phyloP scores from a whole-genome alignment of 2,797 vertebrate species.

The Acropternis orthonyx region DNA sequence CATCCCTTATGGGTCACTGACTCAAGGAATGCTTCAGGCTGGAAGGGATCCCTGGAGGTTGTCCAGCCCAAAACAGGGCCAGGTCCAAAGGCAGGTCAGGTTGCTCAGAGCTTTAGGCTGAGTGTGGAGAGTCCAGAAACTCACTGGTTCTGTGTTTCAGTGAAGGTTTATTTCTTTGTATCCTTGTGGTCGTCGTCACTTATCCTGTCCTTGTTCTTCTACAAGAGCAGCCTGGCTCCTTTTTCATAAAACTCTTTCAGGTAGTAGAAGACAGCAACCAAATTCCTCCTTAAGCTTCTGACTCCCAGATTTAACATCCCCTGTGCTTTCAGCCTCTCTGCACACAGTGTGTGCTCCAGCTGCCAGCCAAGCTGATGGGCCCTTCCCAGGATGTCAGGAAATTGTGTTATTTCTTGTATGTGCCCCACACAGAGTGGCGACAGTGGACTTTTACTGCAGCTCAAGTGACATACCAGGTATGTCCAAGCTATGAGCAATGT shows the following conservation, averaged over 20 bases:
- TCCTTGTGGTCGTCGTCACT: neutral
- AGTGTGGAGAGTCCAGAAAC: neutral
- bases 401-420: rapidly evolving
- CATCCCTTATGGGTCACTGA: neutral
- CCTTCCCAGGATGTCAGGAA: neutral
- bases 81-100: neutral
- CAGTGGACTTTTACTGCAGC: neutral
- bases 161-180: neutral
- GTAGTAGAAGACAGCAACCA: neutral
- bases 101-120: neutral
- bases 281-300: neutral
- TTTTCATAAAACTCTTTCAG: neutral
- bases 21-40: neutral
- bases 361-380: rapidly evolving
- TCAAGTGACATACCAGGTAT: neutral
- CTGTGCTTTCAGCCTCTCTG: neutral
- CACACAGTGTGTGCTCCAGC: neutral
- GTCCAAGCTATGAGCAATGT: neutral
- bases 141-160: neutral
- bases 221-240: neutral
- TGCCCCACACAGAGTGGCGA: rapidly evolving
- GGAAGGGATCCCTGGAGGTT: neutral
- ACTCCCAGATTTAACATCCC: neutral
- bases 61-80: neutral
- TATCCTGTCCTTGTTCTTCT: neutral